These are phyloP conservation scores for Rhea pennata DNA, from an alignment of 2,113 vertebrate species.

Conservation along the genomic window DNA sequence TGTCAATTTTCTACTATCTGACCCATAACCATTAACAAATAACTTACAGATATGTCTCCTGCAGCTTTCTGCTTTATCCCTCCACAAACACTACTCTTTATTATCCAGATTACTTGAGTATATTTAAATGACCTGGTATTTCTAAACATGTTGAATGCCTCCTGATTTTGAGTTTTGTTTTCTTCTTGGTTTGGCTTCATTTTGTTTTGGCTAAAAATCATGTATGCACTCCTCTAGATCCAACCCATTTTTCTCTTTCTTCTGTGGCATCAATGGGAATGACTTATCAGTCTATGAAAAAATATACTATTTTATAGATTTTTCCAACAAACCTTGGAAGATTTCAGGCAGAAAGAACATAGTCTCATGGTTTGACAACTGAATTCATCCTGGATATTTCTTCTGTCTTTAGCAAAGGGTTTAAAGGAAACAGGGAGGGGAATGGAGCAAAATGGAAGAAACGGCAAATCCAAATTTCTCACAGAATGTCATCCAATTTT, in stretches of 20 bases:
- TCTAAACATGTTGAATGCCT: background rate
- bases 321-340: background rate
- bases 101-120: background rate
- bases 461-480: background rate
- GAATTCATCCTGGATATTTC: background rate
- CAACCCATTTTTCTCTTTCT: background rate
- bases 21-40: background rate
- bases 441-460: background rate
- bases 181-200: background rate
- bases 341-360: background rate
- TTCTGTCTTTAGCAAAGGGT: background rate
- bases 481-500: background rate
- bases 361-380: background rate
- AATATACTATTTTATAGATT: background rate
- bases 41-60: background rate
- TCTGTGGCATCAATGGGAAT: background rate
- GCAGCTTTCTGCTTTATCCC: background rate
- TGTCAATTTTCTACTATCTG: background rate
- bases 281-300: background rate
- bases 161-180: background rate
- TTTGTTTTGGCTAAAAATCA: background rate
- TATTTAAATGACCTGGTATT: background rate
- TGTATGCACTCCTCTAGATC: background rate
- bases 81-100: background rate
- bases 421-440: background rate